Percentiles rank a stretch among this genome's conserved stretches.
Evolutionary conservation across 2,888 invertebrate species (phyloP).

Genomic region (Machimus rusticus): DNA sequence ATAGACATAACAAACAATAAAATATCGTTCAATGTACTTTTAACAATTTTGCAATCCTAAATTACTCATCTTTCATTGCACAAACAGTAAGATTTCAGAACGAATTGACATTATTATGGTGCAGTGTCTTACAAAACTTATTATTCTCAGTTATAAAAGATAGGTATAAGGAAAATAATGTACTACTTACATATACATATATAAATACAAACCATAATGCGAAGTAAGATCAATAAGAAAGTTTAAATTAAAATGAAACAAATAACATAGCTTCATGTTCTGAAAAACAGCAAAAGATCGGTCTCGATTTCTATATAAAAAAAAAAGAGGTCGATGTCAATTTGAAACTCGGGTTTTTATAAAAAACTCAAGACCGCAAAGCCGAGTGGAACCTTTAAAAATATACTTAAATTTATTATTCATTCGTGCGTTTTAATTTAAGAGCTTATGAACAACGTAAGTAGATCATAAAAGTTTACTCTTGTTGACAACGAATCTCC

Average conservation of each 20-base stretch:
- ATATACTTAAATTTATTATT: neutral
- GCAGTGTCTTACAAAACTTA: no score
- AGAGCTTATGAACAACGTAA: neutral
- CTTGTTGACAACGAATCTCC: neutral
- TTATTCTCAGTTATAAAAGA: neutral
- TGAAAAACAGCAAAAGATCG: no score
- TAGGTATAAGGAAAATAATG: neutral
- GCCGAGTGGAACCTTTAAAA: neutral
- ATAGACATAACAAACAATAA: neutral
- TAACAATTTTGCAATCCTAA: neutral
- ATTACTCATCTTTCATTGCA: neutral
- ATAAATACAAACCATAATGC: neutral
- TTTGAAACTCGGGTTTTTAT: no score
- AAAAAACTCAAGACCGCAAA: neutral
- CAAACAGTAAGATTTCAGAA: neutral
- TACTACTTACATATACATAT: no score
- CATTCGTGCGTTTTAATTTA: neutral
- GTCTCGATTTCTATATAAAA: no score
- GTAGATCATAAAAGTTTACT: neutral
- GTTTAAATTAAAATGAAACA: no score
- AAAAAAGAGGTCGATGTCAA: no score
- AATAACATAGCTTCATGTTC: no score
- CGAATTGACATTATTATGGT: neutral
- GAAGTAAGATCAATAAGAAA: no score
- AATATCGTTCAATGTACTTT: neutral